A percentile compares a stretch with the other conserved stretches of the same genome.
phyloP scores from a whole-genome alignment of 2,888 invertebrate genomes.

The Panzeria rudis region DNA sequence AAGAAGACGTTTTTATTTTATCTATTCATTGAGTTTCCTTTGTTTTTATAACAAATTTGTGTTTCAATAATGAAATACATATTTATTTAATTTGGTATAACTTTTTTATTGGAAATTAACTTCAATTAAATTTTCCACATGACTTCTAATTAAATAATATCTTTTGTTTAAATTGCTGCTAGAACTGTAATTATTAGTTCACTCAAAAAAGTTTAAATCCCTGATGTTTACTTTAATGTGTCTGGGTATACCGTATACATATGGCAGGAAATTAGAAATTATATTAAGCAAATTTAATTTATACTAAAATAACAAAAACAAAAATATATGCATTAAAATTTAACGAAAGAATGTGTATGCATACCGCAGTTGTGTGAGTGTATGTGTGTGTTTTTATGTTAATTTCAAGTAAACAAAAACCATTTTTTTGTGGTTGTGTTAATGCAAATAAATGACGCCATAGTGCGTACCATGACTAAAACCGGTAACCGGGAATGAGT shows the following conservation, averaged over 20 bases:
- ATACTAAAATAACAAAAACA: conserved; percentile 75
- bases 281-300: conserved; percentile 58
- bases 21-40: background rate
- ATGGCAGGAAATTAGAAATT: conserved; percentile 54
- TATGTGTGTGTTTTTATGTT: conserved; percentile 17
- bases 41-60: background rate
- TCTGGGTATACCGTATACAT: conserved; percentile 29
- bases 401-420: conserved; percentile 61
- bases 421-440: conserved; percentile 68
- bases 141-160: conserved; percentile 12
- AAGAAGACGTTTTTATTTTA: no score
- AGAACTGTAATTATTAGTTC: conserved; percentile 6
- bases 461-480: conserved; percentile 62
- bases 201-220: conserved; percentile 20
- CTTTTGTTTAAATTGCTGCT: background rate
- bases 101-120: background rate
- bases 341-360: background rate
- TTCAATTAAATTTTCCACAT: conserved; percentile 1
- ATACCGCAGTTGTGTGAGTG: background rate
- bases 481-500: conserved; percentile 51
- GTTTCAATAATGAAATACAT: background rate
- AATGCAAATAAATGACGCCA: conserved; percentile 69
- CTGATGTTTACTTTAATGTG: conserved; percentile 35
- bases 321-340: conserved; percentile 18
- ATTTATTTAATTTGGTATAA: background rate